These are phyloP conservation scores for Mohoua ochrocephala DNA, from an alignment of 2,113 vertebrate genomes.

Conservation along the genomic window DNA sequence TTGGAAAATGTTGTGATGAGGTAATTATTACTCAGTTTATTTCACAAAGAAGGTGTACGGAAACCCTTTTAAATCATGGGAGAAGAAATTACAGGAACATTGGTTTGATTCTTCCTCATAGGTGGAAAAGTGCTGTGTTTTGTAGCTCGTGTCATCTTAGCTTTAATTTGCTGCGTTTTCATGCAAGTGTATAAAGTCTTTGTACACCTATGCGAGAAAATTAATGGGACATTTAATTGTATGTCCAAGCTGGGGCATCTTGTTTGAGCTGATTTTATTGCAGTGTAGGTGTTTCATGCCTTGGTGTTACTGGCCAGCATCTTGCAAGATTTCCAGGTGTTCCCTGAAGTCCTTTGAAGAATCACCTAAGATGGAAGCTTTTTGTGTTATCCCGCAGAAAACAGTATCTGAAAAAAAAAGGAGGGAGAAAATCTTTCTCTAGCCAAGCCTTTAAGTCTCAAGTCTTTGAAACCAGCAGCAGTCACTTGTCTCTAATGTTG, in stretches of 20 bases:
- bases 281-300: not conserved
- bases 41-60: not conserved
- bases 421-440: not conserved
- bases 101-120: not conserved
- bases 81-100: not conserved
- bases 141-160: not conserved
- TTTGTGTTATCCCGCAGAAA: not conserved
- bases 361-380: not conserved
- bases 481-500: not conserved
- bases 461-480: not conserved
- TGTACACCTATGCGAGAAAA: not conserved
- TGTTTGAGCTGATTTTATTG: not conserved
- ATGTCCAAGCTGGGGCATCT: fast-evolving
- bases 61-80: not conserved
- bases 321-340: not conserved
- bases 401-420: not conserved
- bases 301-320: not conserved
- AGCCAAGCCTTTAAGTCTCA: not conserved
- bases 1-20: not conserved
- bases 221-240: not conserved
- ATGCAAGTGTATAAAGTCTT: fast-evolving
- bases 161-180: not conserved
- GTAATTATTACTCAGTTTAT: not conserved
- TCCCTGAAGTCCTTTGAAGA: not conserved
- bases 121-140: not conserved